Evolutionary conservation across 2,888 invertebrate genomes (phyloP), one percentile per base, ranked within the genome.

Genomic region (Ligdia adustata): DNA sequence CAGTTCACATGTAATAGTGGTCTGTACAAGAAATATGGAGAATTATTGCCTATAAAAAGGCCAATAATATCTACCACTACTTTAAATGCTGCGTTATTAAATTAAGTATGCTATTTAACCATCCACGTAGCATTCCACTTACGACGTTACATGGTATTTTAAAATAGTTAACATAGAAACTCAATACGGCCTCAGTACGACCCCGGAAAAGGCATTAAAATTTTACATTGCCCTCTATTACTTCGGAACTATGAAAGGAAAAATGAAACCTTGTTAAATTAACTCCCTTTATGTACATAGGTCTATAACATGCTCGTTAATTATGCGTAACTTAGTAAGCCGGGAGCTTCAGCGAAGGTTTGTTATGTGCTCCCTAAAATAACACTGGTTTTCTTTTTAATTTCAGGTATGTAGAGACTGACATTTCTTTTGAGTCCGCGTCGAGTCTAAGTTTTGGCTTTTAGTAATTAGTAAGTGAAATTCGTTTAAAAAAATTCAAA

Each of bases 151-250:
- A 54, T 50, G 50, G 59, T 64, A 63, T 64, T 62, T 66, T 60
- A 53, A 58, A 57, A 48, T 54, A 51, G 45, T 48, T 29, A 41
- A 41, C 37, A 26, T 45, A 41, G 57, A 53, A 57, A 55, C 47
- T 52, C 50, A 37, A 60, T 55, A 49, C 48, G 54, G 53, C 39
- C 55, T 51, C 51, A 6, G 22, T 46, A 55, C 44, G 45, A 51
- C 43, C 48, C 46, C 33, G 29, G 56, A 39, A 56, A 55, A 52
- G 37, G 50, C 57, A 51, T 69, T 69, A 66, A 74, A 69, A 72
- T 72, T 77, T 70, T 54, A 75, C 54, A 57, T 62, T 39, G 45
- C 52, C 42, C 55, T 63, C 59, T 64, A 60, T 72, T 66, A 61
- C 62, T 59, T 64, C 53, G 57, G 46, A 62, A 64, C 62, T 64